Base-by-base conservation (phyloP, 2,888 invertebrate species). In the Melanostoma mellinum region DNA sequence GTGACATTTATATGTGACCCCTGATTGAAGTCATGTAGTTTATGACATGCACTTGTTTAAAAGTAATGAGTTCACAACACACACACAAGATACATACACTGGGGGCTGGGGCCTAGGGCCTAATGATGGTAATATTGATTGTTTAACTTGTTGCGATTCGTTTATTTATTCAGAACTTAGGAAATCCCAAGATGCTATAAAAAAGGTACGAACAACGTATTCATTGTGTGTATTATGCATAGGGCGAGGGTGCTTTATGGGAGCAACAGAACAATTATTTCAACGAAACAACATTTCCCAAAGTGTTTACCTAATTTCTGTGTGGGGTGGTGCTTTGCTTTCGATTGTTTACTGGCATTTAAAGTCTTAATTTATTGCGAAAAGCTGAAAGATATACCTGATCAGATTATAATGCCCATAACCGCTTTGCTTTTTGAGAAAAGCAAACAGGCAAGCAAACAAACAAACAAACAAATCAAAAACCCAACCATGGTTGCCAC, bases 91-190 rank as follows among this genome's bases (percentile, higher is more conserved):
- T 48, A 9, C 10, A 8, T 10, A 40, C 5, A 3, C 6, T 38
- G 1, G 50, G 48, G 20, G 40, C 1, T 33, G 6, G 5, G 9
- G 6, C 42, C 38, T n/a, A 40, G 5, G 2, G 38, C 6, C 4
- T 32, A 48, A 4, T 30, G 38, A 30, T 56, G 8, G 32, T 50
- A 32, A 6, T 8, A 50, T 53, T 53, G 67, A 55, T 77, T 68
- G 60, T 56, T 40, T 38, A 68, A 78, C 82, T 82, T 82, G 82
- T 82, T 82, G 82, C 82, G 55, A 77, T 72, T 72, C 50, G 53
- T 71, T 56, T 63, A 50, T 63, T 55, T 74, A 68, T 52, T 52
- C 32, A 67, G 30, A 58, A 67, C 58, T 61, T 50, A 58, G 44
- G 50, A 72, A 67, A 40, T 33, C 38, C 10, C 38, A 55, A n/a